Base-by-base conservation (phyloP, 1,140 invertebrate species). In the Papilio glaucus region DNA sequence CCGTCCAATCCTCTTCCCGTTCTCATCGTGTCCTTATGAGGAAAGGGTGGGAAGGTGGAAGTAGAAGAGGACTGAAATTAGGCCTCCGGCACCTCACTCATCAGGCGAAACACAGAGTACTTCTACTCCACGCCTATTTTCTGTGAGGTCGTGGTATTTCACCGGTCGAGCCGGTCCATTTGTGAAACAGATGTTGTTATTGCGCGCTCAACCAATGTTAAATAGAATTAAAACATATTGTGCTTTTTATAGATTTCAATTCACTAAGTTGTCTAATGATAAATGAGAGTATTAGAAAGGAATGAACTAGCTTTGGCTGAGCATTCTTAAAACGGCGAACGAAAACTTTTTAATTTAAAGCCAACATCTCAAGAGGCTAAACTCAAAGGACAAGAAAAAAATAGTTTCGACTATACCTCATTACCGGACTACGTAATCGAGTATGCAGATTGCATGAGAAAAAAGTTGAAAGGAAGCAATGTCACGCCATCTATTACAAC, bases 291-390 rank as follows among this genome's bases (percentile, higher is more conserved):
- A 89, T 85, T 81, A 76, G 72, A 76, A 83, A 80, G 74, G 70
- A 85, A 81, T 81, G 80, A 87, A 81, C 78, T 74, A 80, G 72
- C 70, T 72, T 72, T 72, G 70, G 69, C 67, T 33, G 74, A 82
- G 75, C 68, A 63, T 76, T 82, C 80, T 83, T 61, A 73, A 79
- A 78, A 79, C 77, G 76, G 72, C 74, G 63, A 78, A 76, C 77
- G 77, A 77, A 85, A 91, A 88, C 79, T 88, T 91, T 89, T 88
- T 88, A 87, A 88, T 88, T 88, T 84, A 85, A 88, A 76, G 80
- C 83, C 85, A 89, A 86, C 84, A 86, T 87, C 78, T 79, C 80
- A 75, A 80, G 81, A 85, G 81, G 80, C 79, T 78, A 70, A 71
- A 75, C 76, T 88, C 84, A 88, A 89, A 88, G 82, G 81, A 84